Evolutionary conservation across 64 coral and sea anemone species (phyloP), one percentile per base, ranked within the genome.

Genomic region (Dendronephthya gigantea): DNA sequence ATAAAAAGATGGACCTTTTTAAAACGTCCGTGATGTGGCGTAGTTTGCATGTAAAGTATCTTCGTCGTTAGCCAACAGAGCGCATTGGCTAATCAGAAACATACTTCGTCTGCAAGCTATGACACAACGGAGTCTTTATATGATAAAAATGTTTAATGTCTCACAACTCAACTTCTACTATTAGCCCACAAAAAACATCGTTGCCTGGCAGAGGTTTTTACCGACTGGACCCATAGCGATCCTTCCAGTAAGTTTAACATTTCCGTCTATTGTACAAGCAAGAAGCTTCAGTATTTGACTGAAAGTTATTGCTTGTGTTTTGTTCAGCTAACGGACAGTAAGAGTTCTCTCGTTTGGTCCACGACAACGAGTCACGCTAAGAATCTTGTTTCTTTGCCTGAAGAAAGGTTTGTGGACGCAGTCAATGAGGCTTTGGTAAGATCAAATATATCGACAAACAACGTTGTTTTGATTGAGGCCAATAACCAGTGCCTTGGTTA

Each of bases 141-240:
- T 39, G 19, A 28, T n/a, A n/a, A n/a, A n/a, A n/a, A 14, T 83
- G 34, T 89, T 15, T 0, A 82, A 87, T 22, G 31, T 19, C 4
- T 33, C 66, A 84, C 27, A 0, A 12, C 23, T 48, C 17, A 34
- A 75, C n/a, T 85, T 50, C 87, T 10, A 29, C 51, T 83, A 70
- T 9, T 62, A 95, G 94, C 85, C 89, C 48, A 97, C 94, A 48
- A 92, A 97, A 68, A 97, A 97, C 84, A 59, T 91, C 43, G 94
- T 97, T 55, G 94, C 91, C 2, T 97, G 94, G 94, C 94, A 97
- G 48, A 91, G 91, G 68, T 97, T 97, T 84, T 89, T 97, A 70
- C 94, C 94, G 22, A 97, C 94, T 82, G 94, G 94, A 48, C 94
- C 94, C 48, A 91, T 97, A 65, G 94, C 94, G 75, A 83, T 97